Evolutionary conservation across 2,113 vertebrate species (phyloP), one percentile per base, ranked within the genome.

Genomic region (Astur gentilis): DNA sequence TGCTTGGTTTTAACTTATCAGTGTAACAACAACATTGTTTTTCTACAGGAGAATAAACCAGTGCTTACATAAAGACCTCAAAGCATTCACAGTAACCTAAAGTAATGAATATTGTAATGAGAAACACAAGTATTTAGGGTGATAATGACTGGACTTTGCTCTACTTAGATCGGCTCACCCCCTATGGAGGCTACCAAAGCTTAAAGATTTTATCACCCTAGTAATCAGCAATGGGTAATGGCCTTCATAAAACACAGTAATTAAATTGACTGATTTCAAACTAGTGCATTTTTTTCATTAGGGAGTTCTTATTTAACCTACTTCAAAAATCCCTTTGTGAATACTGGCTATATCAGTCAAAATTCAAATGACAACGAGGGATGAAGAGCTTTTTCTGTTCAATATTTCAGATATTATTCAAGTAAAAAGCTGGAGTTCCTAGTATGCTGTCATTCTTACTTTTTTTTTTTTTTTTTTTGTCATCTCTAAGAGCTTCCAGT

Each of bases 31-130:
- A 79, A 61, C 58, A 64, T 7, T 61, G 50, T 60, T 95, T 95
- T 94, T 72, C 93, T 70, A 87, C n/a, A 57, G 75, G 50, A 89
- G 91, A 93, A 92, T 82, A 97, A 93, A 65, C 50, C 52, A 75
- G 62, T 31, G 69, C 91, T 97, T 92, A 85, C 83, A 89, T 81
- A 94, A 96, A 95, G 92, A 87, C 95, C 85, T 95, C 87, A 87
- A 90, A 86, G 93, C 92, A 6, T 75, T 91, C 76, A 88, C 77
- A 85, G 89, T 83, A 97, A 95, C 92, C 82, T 71, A 71, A 66
- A 89, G 91, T 94, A 97, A 97, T 91, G 92, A 95, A 98, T 96
- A 96, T 89, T 96, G 87, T 98, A 98, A 98, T 97, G 97, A 98
- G 97, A 98, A 98, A 97, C 98, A 97, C 90, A 94, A 95, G 97